Evolutionary conservation across 1,140 invertebrate genomes (phyloP), one percentile per base, ranked within the genome.

Genomic region (Drosophila serrata): DNA sequence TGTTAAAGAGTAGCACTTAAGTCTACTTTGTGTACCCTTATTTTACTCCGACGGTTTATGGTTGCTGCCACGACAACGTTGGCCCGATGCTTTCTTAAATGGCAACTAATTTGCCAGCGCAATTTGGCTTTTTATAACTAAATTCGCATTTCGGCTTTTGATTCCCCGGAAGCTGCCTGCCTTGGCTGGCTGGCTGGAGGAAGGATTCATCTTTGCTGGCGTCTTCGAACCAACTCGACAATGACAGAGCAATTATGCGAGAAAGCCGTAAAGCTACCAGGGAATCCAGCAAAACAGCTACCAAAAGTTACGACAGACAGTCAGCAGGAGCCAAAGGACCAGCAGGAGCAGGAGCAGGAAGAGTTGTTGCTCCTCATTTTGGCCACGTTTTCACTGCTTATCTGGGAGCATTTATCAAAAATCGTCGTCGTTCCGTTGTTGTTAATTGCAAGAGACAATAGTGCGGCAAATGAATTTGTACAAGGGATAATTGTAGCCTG

Each of bases 401-500:
- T 87, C 82, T 82, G 33, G 12, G 62, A 70, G 84, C 76, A 87
- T 82, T 88, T 87, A 87, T 88, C 80, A 88, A 79, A 87, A 87
- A 87, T 87, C 80, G 84, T 82, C 82, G 86, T 74, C 45, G 56
- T 68, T 69, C 22, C 62, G 46, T 63, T 62, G 79, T 74, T 81
- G 82, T 88, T 87, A 87, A 87, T 87, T 87, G 82, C 84, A 77
- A 48, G 60, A 64, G 80, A 88, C 84, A 82, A 87, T 87, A 87
- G 82, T 87, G 84, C 80, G 76, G 82, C 80, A 88, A 87, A 88
- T 88, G 84, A 87, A 87, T 87, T 87, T 88, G 82, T 88, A 88
- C 72, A 79, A 87, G 79, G 76, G 76, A 87, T 88, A 87, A 88
- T 87, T 87, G 84, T 74, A 76, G 84, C 72, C 84, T 80, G 67